A percentile compares a stretch with the other conserved stretches of the same genome.
Conservation (phyloP, 2,797 vertebrate species). For the Sebastes elongatus region DNA sequence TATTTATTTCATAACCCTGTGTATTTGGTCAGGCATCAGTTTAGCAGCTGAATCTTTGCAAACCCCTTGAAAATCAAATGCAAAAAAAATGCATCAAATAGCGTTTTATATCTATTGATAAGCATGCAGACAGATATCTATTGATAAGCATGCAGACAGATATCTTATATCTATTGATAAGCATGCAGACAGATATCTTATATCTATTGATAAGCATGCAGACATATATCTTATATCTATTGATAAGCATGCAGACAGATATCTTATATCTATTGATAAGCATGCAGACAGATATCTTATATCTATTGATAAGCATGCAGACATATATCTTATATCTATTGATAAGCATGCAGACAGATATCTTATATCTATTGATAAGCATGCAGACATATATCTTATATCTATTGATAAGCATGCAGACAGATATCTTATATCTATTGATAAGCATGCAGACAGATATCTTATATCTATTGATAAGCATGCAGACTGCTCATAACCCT, state of each 20-base stretch:
- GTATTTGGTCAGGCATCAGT: not conserved
- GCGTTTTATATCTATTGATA: not conserved
- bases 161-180: too few species aligned
- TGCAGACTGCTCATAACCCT: too few species aligned
- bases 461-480: too few species aligned
- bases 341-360: not conserved
- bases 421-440: too few species aligned
- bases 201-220: too few species aligned
- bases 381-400: rapidly evolving
- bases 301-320: not conserved
- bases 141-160: too few species aligned
- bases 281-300: not conserved
- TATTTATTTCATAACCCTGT: rapidly evolving
- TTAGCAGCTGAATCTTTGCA: conserved; percentile 29
- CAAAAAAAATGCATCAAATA: not conserved
- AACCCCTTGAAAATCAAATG: conserved; percentile 8
- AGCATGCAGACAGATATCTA: too few species aligned
- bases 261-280: not conserved
- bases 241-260: too few species aligned
- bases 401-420: too few species aligned
- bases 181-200: too few species aligned
- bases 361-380: not conserved
- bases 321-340: not conserved
- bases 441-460: too few species aligned
- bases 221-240: too few species aligned